Base-by-base conservation (phyloP, 1,140 invertebrate species). In the Gonatopus flavifemur region DNA sequence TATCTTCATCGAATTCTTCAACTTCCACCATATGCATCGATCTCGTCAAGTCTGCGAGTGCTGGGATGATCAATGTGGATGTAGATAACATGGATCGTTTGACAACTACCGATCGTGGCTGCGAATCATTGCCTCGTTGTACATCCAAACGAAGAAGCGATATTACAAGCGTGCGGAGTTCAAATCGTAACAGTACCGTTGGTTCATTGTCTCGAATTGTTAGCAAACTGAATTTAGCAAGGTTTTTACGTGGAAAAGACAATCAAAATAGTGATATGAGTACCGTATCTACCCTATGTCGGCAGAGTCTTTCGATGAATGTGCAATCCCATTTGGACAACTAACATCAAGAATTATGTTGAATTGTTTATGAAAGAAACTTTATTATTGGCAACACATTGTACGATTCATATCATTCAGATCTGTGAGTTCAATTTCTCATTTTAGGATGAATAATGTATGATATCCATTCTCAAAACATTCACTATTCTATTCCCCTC, bases 41-140 rank as follows among this genome's bases (percentile, higher is more conserved):
- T 8, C 65, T 86, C 3, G 80, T 83, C 1, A 86, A 88, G 60
- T 88, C 86, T 19, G 83, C 85, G 2, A 88, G 86, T 55, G 86
- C 82, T 0, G 86, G 86, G 9, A 88, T 88, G 82, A 87, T 89
- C 36, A 85, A 85, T 49, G 73, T 86, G 1, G 84, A 85, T 46
- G 64, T 77, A 12, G 77, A 82, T 8, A 75, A 81, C 2, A 85
- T 81, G 65, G 78, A 81, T 47, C 75, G 81, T 52, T 62, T 81
- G 16, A 55, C 67, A 0, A 55, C 57, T 7, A 48, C 70, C 22
- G 54, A 49, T 28, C 61, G 69, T 18, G 69, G 74, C 21, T 76
- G 69, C 40, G 69, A 75, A 4, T 79, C 72, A 12, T 60, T 75
- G 10, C 74, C 77, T 8, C 22, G 66, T 59, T 32, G 51, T 42